Evolutionary conservation across 2,797 vertebrate genomes (phyloP), one percentile per base, ranked within the genome.

Genomic region (Macroramphosus scolopax): DNA sequence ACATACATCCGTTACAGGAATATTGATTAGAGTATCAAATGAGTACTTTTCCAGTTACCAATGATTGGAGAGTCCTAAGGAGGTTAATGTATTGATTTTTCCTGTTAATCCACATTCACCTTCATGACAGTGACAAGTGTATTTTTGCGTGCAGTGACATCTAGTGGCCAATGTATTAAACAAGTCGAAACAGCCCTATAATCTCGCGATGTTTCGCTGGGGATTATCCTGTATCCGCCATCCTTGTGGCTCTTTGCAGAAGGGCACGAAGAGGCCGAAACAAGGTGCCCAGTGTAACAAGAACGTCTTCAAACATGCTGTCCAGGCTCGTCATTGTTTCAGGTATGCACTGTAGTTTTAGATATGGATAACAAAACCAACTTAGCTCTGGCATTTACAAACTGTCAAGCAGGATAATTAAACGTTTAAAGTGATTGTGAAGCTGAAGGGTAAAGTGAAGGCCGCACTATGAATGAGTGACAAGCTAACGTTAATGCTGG

Each of bases 361-460:
- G 0, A 14, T 0, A 4, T 12, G 0, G 10, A 13, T 7, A 1
- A 2, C 7, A 2, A 8, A 9, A 1, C 0, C 3, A 0, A 0
- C 0, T 9, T 5, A 2, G 8, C 3, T 42, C 1, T 28, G 1
- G 0, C 1, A 0, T 9, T 4, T 30, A 1, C 2, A 1, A 15
- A 22, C 18, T 57, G 34, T 41, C 1, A 22, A 22, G 6, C 1
- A 10, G 13, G 1, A 43, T 3, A 30, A 11, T 7, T 1, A 0
- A 9, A 2, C 20, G 8, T 42, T 61, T 52, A 11, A 13, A 43
- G 6, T 22, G 48, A 54, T 26, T 46, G 44, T 65, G 36, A 59
- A 77, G 67, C 68, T 89, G 89, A 91, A 91, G 90, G 89, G 90
- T 91, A 89, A 89, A 85, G 42, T 68, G 79, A 80, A 89, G 89